phyloP scores from a whole-genome alignment of 2,797 vertebrate species.

The Microctenopoma steveboyesi region DNA sequence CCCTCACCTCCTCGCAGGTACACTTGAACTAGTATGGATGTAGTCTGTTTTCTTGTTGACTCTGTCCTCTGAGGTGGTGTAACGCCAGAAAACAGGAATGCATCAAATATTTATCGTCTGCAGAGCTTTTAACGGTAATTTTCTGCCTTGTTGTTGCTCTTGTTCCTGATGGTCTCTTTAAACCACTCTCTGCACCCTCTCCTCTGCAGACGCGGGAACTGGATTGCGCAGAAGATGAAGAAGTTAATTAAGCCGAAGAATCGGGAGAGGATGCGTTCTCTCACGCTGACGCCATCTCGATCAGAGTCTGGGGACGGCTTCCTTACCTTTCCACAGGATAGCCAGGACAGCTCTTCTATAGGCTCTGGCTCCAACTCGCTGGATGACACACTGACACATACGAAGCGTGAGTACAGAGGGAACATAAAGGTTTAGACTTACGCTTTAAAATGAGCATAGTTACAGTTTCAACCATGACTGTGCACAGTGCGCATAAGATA shows the following conservation, averaged over 20 bases:
- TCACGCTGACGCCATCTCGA: slow-evolving; percentile 91
- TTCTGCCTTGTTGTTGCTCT: background rate
- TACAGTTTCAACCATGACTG: background rate
- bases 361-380: slow-evolving; percentile 98
- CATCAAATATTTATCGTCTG: slow-evolving; percentile 58
- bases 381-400: slow-evolving; percentile 92
- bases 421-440: background rate
- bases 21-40: background rate
- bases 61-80: background rate
- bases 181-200: background rate
- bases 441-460: background rate
- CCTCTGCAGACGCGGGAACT: slow-evolving; percentile 91
- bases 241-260: slow-evolving; percentile 97
- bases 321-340: slow-evolving; percentile 90
- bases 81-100: slow-evolving; percentile 3
- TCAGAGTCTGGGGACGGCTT: slow-evolving; percentile 94
- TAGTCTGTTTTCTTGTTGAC: slow-evolving; percentile 18
- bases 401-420: slow-evolving; percentile 90
- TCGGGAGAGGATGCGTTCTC: slow-evolving; percentile 92
- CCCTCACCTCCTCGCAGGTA: slow-evolving; percentile 95
- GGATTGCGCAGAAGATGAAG: slow-evolving; percentile 98
- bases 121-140: slow-evolving; percentile 32
- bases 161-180: background rate
- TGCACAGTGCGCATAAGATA: background rate
- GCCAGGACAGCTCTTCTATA: slow-evolving; percentile 96